Evolutionary conservation across 2,888 invertebrate genomes (phyloP), one percentile per base, ranked within the genome.

Genomic region (Tachystola acroxantha): DNA sequence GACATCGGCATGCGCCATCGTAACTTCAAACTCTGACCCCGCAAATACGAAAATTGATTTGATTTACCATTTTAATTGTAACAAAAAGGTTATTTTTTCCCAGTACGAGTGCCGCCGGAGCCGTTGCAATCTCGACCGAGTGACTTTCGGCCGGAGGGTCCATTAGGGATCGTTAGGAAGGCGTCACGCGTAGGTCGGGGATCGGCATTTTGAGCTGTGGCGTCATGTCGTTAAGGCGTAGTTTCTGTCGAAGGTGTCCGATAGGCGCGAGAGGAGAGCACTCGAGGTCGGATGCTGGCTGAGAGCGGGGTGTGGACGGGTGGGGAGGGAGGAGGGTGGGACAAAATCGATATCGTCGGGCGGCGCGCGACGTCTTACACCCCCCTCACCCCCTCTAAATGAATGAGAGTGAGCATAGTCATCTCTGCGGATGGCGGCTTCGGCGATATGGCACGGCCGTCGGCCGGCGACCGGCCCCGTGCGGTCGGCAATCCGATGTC

Each of bases 1-100:
- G 59, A 56, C 63, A n/a, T n/a, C n/a, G n/a, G n/a, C n/a, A n/a
- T 12, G 25, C 66, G 57, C 58, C 72, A 72, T n/a, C n/a, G n/a
- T n/a, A n/a, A n/a, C 76, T 84, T 67, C 66, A 77, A 81, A 82
- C 77, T 81, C 80, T 81, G 80, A 80, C 78, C 80, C 74, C 79
- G 81, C 84, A 85, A 84, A 85, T 84, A 84, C 81, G 79, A 80
- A 82, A 86, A 85, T 82, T 86, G 82, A 84, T 86, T 85, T 84
- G 85, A 86, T 85, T 84, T 85, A 84, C 80, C 82, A 84, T 85
- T 85, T 85, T 82, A 85, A 85, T 84, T 85, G 84, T 85, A 81
- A 84, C 81, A 84, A 84, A 85, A 86, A 85, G 81, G 81, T 79
- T 84, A 80, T 82, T 85, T 85, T 85, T 24, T 82, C 77, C 72